Base-by-base conservation (phyloP, 2,888 invertebrate species). In the Cremastobaeus sp. region DNA sequence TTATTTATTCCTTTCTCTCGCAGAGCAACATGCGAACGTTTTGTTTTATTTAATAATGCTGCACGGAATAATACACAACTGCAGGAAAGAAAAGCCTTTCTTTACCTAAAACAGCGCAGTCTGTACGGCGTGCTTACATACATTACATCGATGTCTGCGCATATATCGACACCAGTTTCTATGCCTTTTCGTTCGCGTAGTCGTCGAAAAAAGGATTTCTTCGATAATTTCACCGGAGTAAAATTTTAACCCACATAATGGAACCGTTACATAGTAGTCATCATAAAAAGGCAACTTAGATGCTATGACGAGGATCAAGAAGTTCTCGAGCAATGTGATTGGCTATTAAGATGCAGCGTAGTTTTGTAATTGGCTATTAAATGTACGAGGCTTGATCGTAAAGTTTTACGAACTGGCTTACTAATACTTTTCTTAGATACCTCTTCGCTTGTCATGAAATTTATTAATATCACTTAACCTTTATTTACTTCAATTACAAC, bases 361-460 rank as follows among this genome's bases (percentile, higher is more conserved):
- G 48, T 70, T 70, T 55, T 62, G 34, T 62, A 70, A 70, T 55
- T 62, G 62, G 32, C 70, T 48, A 70, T 69, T 55, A 69, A 69
- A 47, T 47, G 55, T 60, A 70, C 55, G 55, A 55, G 28, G 34
- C 47, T 35, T 14, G 47, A 55, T 69, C 60, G 35, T 62, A 69
- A 54, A 60, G 6, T 62, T 69, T 69, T 69, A 69, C 54, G 54
- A 69, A 69, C 69, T 47, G 32, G 47, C 55, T 69, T 54, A 30
- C 43, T 21, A 35, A 59, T 52, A 45, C 68, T 69, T 60, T 60
- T 69, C 25, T 8, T 18, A 14, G 17, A 18, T 15, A 41, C 43
- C 50, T 57, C 17, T 32, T 52, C 17, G 15, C 4, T 34, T 59
- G 11, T 43, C 37, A 52, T 59, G 30, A 32, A 59, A 52, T 57